Evolutionary conservation across 1,140 invertebrate species (phyloP), one percentile per base, ranked within the genome.

Genomic region (Drosophila triauraria): DNA sequence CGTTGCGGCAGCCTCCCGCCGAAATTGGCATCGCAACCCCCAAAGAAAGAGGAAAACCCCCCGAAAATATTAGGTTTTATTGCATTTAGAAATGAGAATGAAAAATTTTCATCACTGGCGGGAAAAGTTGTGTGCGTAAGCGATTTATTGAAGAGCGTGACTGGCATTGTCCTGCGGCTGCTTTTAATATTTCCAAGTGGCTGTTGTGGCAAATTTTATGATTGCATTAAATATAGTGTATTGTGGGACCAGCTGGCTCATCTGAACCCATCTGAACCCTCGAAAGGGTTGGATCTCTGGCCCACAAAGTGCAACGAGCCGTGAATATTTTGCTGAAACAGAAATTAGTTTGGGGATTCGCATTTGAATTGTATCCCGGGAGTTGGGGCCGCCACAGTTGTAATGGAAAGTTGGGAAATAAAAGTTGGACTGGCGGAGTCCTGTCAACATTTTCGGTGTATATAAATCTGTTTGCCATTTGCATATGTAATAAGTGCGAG

Each of bases 341-440:
- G 54, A 90, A 91, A 91, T 91, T 91, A 82, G 88, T 84, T 91
- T 82, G 75, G 88, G 88, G 78, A 91, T 88, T 91, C 91, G 78
- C 83, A 91, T 90, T 84, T 90, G 80, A 86, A 87, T 86, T 42
- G 64, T 42, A 46, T 20, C 58, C 38, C 25, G 54, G 50, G 62
- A 42, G 17, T 10, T 35, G 35, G 50, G 50, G 17, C 17, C 17
- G 3, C 9, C 60, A 30, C 70, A 56, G 46, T 59, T 47, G 47
- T 27, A 59, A 56, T 47, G 60, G 54, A 84, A 78, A 84, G 74
- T 85, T 82, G 47, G 62, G 25, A 65, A 82, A 82, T 78, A 81
- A 81, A 85, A 85, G 72, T 75, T 78, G 56, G 60, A 46, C 35
- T 20, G 20, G 20, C 20, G 20, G 20, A 20, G 20, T 20, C 20